Base-by-base conservation (phyloP, 2,888 invertebrate species). In the Andrena flavipes region DNA sequence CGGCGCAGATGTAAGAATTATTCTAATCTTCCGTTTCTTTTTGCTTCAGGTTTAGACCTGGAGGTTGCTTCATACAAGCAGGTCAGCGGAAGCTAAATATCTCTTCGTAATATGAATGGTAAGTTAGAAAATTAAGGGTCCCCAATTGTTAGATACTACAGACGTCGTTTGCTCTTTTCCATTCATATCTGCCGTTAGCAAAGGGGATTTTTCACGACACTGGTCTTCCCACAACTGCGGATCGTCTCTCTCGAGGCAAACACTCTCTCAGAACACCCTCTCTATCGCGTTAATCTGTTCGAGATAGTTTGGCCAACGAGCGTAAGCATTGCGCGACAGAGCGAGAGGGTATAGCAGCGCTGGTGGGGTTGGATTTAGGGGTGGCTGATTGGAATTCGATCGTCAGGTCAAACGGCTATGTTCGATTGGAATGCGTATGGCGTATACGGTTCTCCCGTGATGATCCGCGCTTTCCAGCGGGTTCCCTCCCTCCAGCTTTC, bases 371-470 rank as follows among this genome's bases (percentile, higher is more conserved):
- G 84, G 84, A 80, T 86, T 84, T 79, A 81, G 84, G 76, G 82
- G 79, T 48, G 80, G 85, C 81, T 89, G 89, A 92, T 92, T 92
- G 92, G 91, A 92, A 92, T 92, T 92, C 89, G 89, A 92, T 91
- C 84, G 89, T 63, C 74, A 84, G 90, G 90, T 92, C 89, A 91
- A 91, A 90, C 89, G 87, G 89, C 89, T 89, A 90, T 90, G 90
- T 91, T 88, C 88, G 87, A 90, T 90, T 87, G 91, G 90, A 91
- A 93, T 92, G 90, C 91, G 86, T 84, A 84, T 84, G 86, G 90
- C 91, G 86, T 84, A 84, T 84, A 86, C 88, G 84, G 83, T 84
- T 77, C 80, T 86, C 64, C 20, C 62, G 80, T 29, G 77, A 89
- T 87, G 72, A 83, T 81, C 71, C 75, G 30, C 67, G 70, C 70